Conservation (phyloP, 2,797 vertebrate species). For the Trichosurus vulpecula region DNA sequence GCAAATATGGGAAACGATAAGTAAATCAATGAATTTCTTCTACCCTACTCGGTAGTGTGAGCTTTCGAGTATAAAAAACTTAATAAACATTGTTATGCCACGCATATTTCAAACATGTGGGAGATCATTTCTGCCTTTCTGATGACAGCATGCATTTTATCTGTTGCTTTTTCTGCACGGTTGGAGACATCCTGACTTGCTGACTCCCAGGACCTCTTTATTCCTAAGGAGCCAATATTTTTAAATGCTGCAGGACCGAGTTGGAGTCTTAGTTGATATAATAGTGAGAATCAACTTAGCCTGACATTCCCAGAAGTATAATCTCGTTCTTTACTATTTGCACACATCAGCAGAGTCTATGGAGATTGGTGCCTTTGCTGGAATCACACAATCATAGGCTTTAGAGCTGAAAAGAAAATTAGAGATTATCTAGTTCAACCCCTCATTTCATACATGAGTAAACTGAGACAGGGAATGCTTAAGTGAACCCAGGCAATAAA, state of each 20-base stretch:
- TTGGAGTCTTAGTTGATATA: not conserved
- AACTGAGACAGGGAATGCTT: not conserved
- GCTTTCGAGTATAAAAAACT: not conserved
- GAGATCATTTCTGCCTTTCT: not conserved
- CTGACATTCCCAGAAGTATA: not conserved
- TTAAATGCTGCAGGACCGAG: not conserved
- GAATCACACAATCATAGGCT: not conserved
- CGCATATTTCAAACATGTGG: slow-evolving; percentile 4
- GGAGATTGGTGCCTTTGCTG: not conserved
- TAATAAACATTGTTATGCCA: not conserved
- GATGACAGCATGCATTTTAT: not conserved
- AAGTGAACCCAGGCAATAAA: not conserved
- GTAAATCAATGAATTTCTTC: not conserved
- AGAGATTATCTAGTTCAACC: not conserved
- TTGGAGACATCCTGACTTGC: not conserved
- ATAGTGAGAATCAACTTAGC: not conserved
- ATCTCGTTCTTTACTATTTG: not conserved
- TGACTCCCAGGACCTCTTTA: not conserved
- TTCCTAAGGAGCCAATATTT: not conserved
- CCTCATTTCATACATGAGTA: not conserved
- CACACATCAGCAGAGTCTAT: not conserved
- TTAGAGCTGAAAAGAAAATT: not conserved
- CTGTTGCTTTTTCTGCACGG: slow-evolving; percentile 16
- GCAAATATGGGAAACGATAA: not conserved
- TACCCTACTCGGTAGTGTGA: not conserved